Percentiles rank a stretch among this genome's conserved stretches.
These are phyloP conservation scores for Callopanchax toddi DNA, from an alignment of 2,113 vertebrate genomes.

Conservation along the genomic window DNA sequence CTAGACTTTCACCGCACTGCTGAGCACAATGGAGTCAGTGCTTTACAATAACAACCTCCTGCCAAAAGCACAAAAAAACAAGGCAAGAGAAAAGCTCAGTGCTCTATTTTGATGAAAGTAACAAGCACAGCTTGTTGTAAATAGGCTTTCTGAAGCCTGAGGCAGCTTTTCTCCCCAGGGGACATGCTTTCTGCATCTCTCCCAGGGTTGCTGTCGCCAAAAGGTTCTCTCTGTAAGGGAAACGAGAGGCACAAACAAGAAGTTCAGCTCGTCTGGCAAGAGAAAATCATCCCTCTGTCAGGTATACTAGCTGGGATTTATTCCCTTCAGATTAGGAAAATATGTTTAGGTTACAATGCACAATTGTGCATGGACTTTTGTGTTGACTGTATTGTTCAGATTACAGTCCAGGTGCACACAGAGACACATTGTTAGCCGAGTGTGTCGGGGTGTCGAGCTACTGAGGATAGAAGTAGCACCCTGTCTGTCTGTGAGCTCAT, in stretches of 20 bases:
- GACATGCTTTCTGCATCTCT: conserved; percentile 80
- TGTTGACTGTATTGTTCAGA: conserved; percentile 50
- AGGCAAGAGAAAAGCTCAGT: conserved; percentile 80
- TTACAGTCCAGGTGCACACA: conserved; percentile 65
- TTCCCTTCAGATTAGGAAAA: conserved; percentile 64
- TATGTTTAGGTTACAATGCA: conserved; percentile 53
- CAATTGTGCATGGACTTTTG: conserved; percentile 49
- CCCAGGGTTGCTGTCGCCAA: conserved; percentile 80
- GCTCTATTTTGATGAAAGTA: conserved; percentile 86
- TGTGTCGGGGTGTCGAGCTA: conserved; percentile 52
- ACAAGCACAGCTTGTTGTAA: conserved; percentile 87
- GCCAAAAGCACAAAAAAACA: conserved; percentile 82
- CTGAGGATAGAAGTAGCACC: conserved; percentile 45
- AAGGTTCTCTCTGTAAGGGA: conserved; percentile 75
- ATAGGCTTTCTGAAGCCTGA: conserved; percentile 84
- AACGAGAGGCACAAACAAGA: conserved; percentile 78
- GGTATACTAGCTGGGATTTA: conserved; percentile 61
- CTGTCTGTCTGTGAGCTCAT: conserved; percentile 59
- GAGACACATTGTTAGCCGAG: conserved; percentile 49
- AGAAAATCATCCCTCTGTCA: conserved; percentile 66
- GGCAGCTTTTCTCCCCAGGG: conserved; percentile 81
- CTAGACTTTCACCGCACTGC: conserved; percentile 68
- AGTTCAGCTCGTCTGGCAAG: conserved; percentile 73
- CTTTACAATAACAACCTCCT: conserved; percentile 83
- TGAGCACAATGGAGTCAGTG: conserved; percentile 80